Base-by-base conservation (phyloP, 2,797 vertebrate species). In the Sebastes glaucus region DNA sequence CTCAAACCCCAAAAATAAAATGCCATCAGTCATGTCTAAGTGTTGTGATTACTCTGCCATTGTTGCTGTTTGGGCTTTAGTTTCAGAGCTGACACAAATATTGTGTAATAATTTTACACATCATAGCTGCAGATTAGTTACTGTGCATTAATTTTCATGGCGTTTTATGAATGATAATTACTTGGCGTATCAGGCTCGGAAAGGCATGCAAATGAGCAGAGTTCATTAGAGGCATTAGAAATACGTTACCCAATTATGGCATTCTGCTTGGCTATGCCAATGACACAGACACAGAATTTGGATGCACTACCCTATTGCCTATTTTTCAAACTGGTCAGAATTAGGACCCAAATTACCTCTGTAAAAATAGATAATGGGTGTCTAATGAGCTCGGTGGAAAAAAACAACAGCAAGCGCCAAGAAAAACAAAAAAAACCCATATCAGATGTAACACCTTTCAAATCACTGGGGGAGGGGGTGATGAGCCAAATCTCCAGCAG, bases 151-250 rank as follows among this genome's bases (percentile, higher is more conserved):
- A 92, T 93, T 93, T 92, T 88, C 90, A 91, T 76, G 78, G 86
- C 35, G 60, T 80, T 88, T 93, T 91, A 89, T 87, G 32, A 85
- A 93, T 84, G 83, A 88, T 93, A 93, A 93, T 94, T 83, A 82
- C 82, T 83, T 78, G 78, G 84, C 35, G 56, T 87, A 91, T 92
- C 88, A 83, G 82, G 85, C 89, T 80, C 80, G 88, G 84, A 88
- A 87, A 90, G 77, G 85, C 81, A 92, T 93, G 90, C 86, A 91
- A 93, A 93, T 93, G 77, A 94, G 90, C 74, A 60, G 78, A 85
- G 91, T 93, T 94, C 82, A 93, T 94, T 91, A 92, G 88, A 83
- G 60, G 83, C 88, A 91, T 93, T 90, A 91, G 87, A 82, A 84
- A 80, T 82, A 89, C 59, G 70, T 87, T 90, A 85, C 78, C 74